Percentiles rank a stretch among this genome's conserved stretches.
These are phyloP conservation scores for Amazona guildingii DNA, from an alignment of 2,113 vertebrate genomes.

Conservation along the genomic window DNA sequence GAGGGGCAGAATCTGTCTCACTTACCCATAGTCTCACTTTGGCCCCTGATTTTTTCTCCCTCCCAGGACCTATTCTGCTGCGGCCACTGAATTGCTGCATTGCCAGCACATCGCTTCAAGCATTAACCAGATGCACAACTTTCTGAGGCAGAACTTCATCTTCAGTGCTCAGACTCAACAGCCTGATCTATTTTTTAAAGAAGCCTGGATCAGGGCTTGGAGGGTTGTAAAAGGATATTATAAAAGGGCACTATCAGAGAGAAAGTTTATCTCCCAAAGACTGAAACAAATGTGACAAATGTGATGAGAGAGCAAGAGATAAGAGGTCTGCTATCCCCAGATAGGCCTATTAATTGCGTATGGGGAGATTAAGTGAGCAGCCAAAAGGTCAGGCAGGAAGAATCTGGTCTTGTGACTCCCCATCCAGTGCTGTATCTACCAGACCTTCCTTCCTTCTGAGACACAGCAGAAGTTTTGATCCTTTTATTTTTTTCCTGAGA, in stretches of 20 bases:
- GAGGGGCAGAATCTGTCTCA: accelerated
- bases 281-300: background rate
- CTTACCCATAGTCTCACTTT: background rate
- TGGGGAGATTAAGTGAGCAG: background rate
- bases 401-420: background rate
- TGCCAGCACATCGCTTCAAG: background rate
- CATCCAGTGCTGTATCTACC: background rate
- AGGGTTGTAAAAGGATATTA: background rate
- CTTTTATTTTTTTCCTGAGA: background rate
- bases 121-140: accelerated
- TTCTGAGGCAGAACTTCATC: background rate
- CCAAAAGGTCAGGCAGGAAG: slow-evolving; percentile 26
- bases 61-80: background rate
- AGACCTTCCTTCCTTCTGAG: background rate
- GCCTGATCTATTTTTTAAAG: background rate
- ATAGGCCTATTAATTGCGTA: background rate
- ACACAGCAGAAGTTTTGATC: background rate
- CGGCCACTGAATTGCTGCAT: background rate
- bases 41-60: background rate
- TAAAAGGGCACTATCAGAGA: background rate
- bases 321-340: background rate
- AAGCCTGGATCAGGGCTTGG: background rate
- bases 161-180: background rate
- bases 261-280: background rate
- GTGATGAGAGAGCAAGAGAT: background rate